phyloP scores from a whole-genome alignment of 2,888 invertebrate species.

The Linyphia triangularis region DNA sequence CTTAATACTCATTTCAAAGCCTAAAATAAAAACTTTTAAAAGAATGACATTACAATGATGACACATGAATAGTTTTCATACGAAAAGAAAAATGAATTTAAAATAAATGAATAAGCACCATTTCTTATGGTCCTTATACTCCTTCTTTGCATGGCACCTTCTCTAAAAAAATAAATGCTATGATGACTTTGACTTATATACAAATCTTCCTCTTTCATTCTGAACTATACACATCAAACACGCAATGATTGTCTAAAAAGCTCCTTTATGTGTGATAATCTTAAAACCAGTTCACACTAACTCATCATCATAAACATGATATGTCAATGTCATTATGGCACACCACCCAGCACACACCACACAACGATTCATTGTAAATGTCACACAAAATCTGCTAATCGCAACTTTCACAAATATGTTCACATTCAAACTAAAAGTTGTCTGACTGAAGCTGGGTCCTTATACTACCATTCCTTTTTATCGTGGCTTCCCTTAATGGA shows the following conservation, averaged over 20 bases:
- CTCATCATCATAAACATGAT: neutral
- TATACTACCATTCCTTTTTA: slow-evolving; percentile 69
- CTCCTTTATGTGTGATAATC: slow-evolving; percentile 22
- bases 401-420: neutral
- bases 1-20: neutral
- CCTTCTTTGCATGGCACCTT: slow-evolving; percentile 8
- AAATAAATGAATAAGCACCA: neutral
- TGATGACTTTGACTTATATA: slow-evolving; percentile 19
- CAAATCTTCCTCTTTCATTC: neutral
- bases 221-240: neutral
- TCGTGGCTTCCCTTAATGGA: slow-evolving; percentile 69
- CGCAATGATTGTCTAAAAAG: slow-evolving; percentile 9
- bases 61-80: neutral
- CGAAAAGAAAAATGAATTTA: neutral
- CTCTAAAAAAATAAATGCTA: slow-evolving; percentile 16
- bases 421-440: slow-evolving; percentile 36
- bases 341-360: neutral
- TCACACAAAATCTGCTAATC: neutral
- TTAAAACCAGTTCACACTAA: neutral
- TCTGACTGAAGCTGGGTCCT: slow-evolving; percentile 65
- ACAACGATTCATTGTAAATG: neutral
- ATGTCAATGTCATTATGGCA: slow-evolving; percentile 15
- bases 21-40: neutral
- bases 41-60: neutral
- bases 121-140: neutral